phyloP scores from a whole-genome alignment of 2,113 vertebrate genomes.

The Mesitornis unicolor region DNA sequence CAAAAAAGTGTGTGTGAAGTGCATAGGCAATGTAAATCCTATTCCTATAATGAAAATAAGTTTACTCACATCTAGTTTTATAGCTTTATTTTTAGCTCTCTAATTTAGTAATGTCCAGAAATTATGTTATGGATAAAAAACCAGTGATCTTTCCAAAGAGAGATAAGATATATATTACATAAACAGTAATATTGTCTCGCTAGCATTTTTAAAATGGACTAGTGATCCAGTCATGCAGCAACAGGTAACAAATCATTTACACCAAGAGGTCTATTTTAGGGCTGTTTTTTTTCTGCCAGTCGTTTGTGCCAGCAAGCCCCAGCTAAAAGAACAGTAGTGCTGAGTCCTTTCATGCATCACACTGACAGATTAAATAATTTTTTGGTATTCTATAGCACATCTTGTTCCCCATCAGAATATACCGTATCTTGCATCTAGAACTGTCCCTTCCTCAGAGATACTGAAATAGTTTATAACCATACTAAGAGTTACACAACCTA shows the following conservation, averaged over 20 bases:
- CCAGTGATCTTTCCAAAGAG: background rate
- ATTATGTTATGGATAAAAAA: background rate
- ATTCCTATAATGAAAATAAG: background rate
- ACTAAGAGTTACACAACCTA: background rate
- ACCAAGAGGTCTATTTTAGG: background rate
- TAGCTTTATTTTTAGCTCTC: background rate
- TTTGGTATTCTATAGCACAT: background rate
- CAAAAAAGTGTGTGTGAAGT: background rate
- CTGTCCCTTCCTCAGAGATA: conserved; percentile 20
- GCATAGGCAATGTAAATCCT: background rate
- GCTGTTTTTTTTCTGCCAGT: background rate
- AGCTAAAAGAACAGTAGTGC: background rate
- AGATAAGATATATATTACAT: background rate
- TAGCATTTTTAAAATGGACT: background rate
- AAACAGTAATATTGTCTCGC: background rate
- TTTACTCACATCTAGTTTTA: background rate
- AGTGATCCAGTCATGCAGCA: background rate
- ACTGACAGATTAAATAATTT: background rate
- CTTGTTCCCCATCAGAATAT: background rate
- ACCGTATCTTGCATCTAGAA: background rate
- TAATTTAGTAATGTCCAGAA: background rate
- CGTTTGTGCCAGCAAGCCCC: background rate
- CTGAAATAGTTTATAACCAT: background rate
- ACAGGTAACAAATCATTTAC: background rate
- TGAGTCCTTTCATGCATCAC: background rate